Base-by-base conservation (phyloP, 1,140 invertebrate species). In the Leptonema lineaticorne region DNA sequence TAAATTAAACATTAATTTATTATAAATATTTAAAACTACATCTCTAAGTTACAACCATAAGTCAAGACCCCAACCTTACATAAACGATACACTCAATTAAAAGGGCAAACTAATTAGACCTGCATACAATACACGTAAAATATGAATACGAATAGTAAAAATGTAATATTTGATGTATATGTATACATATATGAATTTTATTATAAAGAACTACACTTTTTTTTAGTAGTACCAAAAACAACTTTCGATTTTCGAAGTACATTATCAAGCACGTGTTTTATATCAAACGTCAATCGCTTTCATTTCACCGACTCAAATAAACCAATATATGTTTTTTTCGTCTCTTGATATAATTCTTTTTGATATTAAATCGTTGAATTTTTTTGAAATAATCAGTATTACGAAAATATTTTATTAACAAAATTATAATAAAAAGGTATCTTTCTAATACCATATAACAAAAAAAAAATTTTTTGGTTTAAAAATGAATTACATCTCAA, bases 161-260 rank as follows among this genome's bases (percentile, higher is more conserved):
- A 2, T 41, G 9, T 11, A 16, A 9, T 14, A 41, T 41, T 41
- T 14, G 16, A 41, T 11, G 30, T 33, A 33, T 33, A n/a, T 48
- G 5, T n/a, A 48, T 48, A 53, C 11, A 18, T 20, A 53, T 20
- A 20, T 53, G n/a, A n/a, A n/a, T 53, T 18, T 16, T 20, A 53
- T 18, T 14, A 22, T 53, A 20, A 4, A 53, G 22, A 18, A 18
- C 20, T 53, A 53, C 11, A 20, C 16, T 48, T n/a, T 57, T 59
- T 59, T 59, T 59, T 22, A 27, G 28, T 59, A 30, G 16, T 18
- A 27, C 37, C 16, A 62, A 62, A 62, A 62, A 37, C 59, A 62
- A 62, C 37, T 62, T 62, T 62, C 59, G 59, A 62, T 62, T 62
- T 14, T 59, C 5, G 8, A 41, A 30, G 57, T n/a, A n/a, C n/a